These are phyloP conservation scores for Lamellibrachia luymesi DNA, from an alignment of 1,140 invertebrate genomes.

Conservation along the genomic window DNA sequence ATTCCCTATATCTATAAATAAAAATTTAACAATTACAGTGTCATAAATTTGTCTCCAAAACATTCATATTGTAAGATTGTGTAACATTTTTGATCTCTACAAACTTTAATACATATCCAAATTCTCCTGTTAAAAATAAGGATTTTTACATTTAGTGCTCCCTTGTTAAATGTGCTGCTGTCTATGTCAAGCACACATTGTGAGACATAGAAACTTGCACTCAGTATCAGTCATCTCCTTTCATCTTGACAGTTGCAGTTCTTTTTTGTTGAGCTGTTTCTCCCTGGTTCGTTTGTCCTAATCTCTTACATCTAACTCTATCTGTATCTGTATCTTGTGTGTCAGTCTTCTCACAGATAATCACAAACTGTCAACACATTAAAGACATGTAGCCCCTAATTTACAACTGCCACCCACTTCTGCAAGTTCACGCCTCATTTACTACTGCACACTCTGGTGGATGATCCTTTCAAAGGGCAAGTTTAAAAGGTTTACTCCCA, in stretches of 20 bases:
- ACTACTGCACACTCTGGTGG: neutral
- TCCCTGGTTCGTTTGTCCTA: neutral
- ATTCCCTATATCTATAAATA: too few species aligned
- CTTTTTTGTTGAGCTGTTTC: neutral
- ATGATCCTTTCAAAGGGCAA: neutral
- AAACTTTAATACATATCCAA: neutral
- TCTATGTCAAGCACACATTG: neutral
- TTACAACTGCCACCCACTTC: neutral
- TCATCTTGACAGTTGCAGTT: neutral
- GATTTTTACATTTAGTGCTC: neutral
- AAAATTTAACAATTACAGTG: too few species aligned
- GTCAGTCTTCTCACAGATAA: neutral
- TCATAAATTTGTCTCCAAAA: neutral
- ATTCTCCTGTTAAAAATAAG: neutral
- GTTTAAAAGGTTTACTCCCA: neutral
- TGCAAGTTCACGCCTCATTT: neutral
- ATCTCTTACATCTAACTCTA: neutral
- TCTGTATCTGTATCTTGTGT: neutral
- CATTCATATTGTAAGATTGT: neutral
- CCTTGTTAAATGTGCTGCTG: neutral
- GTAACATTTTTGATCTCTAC: neutral
- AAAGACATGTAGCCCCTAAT: neutral
- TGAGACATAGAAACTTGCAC: neutral
- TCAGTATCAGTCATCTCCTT: neutral
- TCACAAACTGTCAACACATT: neutral